Conservation (phyloP, 64 coral and sea anemone species). For the Dendronephthya gigantea region DNA sequence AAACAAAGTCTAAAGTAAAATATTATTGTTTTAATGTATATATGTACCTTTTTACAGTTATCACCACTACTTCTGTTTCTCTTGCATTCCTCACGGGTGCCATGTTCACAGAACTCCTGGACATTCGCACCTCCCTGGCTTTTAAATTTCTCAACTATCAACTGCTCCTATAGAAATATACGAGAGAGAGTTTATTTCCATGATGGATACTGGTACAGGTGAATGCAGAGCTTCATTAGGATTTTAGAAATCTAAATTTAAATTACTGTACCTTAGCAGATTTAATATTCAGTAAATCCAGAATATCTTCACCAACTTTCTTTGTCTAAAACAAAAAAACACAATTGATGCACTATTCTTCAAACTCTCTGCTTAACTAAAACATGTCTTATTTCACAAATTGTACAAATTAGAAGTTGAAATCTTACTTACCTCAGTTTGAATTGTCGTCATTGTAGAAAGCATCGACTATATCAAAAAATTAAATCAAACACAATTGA, state of each 20-base stretch:
- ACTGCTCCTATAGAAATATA: too few relatives aligned
- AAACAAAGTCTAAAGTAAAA: too few relatives aligned
- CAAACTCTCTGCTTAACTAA: not conserved
- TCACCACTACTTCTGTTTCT: constrained; percentile 49
- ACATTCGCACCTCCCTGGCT: constrained; percentile 95
- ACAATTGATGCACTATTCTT: not conserved
- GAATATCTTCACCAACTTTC: constrained; percentile 92
- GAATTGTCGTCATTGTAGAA: constrained; percentile 81
- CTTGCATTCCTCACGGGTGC: constrained; percentile 77
- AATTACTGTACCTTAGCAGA: constrained; percentile 94
- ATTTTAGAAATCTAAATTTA: too few relatives aligned
- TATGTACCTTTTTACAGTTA: constrained; percentile 68
- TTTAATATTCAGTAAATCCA: constrained; percentile 88
- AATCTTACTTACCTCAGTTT: constrained; percentile 63
- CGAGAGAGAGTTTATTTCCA: too few relatives aligned
- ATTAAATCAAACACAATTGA: not conserved
- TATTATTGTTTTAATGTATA: not conserved
- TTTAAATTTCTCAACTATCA: constrained; percentile 85
- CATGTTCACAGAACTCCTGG: constrained; percentile 97
- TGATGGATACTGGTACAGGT: too few relatives aligned
- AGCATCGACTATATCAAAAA: not conserved
- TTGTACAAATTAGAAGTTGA: not conserved
- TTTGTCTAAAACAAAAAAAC: constrained; percentile 60
- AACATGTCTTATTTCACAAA: not conserved
- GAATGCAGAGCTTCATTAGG: not conserved